These are phyloP conservation scores for Drosophila vallismaia DNA, from an alignment of 2,888 invertebrate species.

Conservation along the genomic window DNA sequence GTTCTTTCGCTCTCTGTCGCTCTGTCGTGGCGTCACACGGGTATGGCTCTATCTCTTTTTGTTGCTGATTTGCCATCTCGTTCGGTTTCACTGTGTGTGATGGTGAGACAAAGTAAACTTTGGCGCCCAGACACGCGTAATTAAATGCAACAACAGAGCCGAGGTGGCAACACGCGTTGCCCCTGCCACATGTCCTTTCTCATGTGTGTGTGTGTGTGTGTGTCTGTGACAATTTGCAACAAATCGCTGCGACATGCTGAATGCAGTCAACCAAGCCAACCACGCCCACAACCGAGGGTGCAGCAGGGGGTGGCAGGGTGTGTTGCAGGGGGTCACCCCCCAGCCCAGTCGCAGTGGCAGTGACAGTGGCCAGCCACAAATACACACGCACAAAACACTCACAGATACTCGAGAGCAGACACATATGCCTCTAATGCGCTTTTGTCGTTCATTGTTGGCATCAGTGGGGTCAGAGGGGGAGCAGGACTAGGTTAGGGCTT, in stretches of 20 bases:
- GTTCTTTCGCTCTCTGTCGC: not conserved
- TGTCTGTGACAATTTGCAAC: constrained; percentile 64
- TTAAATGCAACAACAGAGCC: constrained; percentile 71
- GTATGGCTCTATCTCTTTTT: not conserved
- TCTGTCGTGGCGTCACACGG: not conserved
- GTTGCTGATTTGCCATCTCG: constrained; percentile 7
- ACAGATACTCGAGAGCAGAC: constrained; percentile 2
- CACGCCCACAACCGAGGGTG: constrained; percentile 37
- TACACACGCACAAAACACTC: constrained; percentile 6
- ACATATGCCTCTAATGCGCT: constrained; percentile 64
- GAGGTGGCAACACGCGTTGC: constrained; percentile 23
- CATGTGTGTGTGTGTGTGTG: constrained; percentile 3
- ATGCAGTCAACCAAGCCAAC: constrained; percentile 57
- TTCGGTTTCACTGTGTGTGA: constrained; percentile 25
- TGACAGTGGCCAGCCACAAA: constrained; percentile 46
- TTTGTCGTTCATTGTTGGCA: constrained; percentile 71
- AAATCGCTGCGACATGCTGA: constrained; percentile 71
- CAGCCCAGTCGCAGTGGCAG: constrained; percentile 20
- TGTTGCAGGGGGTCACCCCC: constrained; percentile 18
- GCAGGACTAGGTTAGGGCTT: not conserved
- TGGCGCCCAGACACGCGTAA: constrained; percentile 69
- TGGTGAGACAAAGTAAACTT: constrained; percentile 72
- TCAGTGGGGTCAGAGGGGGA: not conserved
- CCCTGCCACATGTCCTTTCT: not conserved
- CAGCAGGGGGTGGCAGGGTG: not conserved